phyloP scores from a whole-genome alignment of 2,113 vertebrate species.

The Indicator indicator region DNA sequence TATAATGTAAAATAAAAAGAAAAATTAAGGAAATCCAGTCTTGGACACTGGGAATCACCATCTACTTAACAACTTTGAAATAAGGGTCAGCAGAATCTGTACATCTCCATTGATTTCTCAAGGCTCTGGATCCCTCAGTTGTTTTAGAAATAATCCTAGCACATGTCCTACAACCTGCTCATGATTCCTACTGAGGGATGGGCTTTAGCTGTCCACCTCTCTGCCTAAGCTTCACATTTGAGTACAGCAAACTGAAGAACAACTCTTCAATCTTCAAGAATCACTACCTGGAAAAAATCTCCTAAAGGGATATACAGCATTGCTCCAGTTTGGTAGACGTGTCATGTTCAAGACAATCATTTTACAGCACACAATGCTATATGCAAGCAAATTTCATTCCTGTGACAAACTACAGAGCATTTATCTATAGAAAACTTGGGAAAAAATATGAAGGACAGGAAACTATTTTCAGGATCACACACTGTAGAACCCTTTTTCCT shows the following conservation, averaged over 20 bases:
- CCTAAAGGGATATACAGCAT: not conserved
- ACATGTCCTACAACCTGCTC: not conserved
- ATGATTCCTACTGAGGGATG: not conserved
- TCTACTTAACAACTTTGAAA: not conserved
- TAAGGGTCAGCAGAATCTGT: not conserved
- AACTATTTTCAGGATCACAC: not conserved
- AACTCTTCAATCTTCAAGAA: not conserved
- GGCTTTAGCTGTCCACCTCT: not conserved
- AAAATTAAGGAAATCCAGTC: not conserved
- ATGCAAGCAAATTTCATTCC: not conserved
- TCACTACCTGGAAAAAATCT: not conserved
- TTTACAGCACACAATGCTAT: not conserved
- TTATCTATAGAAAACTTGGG: not conserved
- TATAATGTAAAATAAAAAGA: not conserved
- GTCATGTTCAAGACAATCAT: not conserved
- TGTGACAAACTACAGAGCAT: not conserved
- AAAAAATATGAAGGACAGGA: not conserved
- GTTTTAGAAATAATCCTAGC: not conserved
- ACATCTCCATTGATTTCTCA: not conserved
- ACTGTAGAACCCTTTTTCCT: not conserved
- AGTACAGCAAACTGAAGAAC: not conserved
- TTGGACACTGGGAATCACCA: not conserved
- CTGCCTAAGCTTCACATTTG: not conserved
- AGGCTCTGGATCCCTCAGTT: not conserved
- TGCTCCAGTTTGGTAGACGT: not conserved